These are phyloP conservation scores for Encarsia formosa DNA, from an alignment of 2,888 invertebrate species.

Conservation along the genomic window DNA sequence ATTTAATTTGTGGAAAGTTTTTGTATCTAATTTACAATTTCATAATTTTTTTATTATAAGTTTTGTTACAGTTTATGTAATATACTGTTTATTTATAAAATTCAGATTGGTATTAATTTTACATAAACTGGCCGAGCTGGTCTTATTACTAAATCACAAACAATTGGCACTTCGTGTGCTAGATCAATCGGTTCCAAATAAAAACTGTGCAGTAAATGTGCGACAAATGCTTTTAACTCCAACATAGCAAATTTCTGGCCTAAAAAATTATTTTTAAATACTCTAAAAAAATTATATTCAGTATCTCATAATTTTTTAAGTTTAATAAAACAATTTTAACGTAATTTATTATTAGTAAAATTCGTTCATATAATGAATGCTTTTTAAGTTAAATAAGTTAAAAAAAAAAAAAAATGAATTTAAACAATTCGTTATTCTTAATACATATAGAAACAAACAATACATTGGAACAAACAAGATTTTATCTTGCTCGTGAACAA, in stretches of 20 bases:
- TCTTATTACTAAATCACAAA: conserved; percentile 34
- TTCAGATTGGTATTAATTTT: conserved; percentile 30
- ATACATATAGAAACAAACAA: too few species aligned
- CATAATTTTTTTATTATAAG: background rate
- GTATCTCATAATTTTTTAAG: too few species aligned
- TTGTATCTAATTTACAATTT: background rate
- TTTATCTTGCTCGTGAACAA: too few species aligned
- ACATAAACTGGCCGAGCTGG: conserved; percentile 31
- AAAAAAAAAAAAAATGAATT: too few species aligned
- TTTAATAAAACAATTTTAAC: too few species aligned
- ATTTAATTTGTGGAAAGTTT: background rate
- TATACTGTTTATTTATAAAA: too few species aligned
- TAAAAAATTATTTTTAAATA: conserved; percentile 1
- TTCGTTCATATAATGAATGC: background rate
- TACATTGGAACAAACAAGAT: too few species aligned
- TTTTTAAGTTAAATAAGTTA: background rate
- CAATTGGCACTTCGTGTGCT: conserved; percentile 31
- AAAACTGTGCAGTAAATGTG: conserved; percentile 35
- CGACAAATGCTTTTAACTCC: conserved; percentile 37
- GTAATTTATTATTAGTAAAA: background rate
- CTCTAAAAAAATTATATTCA: too few species aligned
- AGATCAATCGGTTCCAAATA: conserved; percentile 37
- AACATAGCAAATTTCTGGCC: conserved; percentile 40
- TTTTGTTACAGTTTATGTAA: background rate
- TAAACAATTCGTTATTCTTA: too few species aligned